phyloP scores from a whole-genome alignment of 2,113 vertebrate species.

The Chiloscyllium plagiosum region DNA sequence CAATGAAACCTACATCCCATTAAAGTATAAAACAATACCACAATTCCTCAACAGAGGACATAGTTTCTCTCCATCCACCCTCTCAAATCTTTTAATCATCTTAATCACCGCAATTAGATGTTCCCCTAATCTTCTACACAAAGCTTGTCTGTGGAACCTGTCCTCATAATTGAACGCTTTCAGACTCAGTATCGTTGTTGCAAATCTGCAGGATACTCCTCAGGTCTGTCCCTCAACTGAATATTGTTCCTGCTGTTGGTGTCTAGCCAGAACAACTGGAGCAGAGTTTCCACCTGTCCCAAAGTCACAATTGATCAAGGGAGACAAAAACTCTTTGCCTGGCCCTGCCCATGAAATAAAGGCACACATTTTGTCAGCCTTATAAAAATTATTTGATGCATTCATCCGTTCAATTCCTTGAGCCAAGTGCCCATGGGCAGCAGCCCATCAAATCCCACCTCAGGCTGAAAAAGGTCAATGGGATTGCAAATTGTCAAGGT shows the following conservation, averaged over 20 bases:
- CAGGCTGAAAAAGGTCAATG: neutral
- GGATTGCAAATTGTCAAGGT: neutral
- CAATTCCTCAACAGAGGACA: neutral
- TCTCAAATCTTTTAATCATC: neutral
- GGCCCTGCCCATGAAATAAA: neutral
- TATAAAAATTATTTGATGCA: neutral
- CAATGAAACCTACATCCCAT: too few relatives aligned
- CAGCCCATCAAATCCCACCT: neutral
- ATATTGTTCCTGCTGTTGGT: neutral
- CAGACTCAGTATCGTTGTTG: neutral
- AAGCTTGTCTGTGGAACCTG: neutral
- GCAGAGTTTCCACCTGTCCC: neutral
- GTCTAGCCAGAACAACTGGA: neutral
- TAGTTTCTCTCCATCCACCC: neutral
- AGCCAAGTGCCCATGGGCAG: neutral
- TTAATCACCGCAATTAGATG: neutral
- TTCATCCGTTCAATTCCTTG: too few relatives aligned
- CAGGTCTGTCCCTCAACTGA: too few relatives aligned
- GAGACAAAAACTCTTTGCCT: too few relatives aligned
- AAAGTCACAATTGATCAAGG: neutral
- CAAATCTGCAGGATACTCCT: neutral
- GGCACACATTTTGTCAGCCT: neutral
- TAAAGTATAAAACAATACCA: too few relatives aligned
- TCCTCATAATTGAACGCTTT: neutral
- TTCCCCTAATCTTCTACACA: neutral